Percentiles rank a stretch among this genome's conserved stretches.
phyloP scores from a whole-genome alignment of 1,140 invertebrate genomes.

The Lepidotrigona ventralis region DNA sequence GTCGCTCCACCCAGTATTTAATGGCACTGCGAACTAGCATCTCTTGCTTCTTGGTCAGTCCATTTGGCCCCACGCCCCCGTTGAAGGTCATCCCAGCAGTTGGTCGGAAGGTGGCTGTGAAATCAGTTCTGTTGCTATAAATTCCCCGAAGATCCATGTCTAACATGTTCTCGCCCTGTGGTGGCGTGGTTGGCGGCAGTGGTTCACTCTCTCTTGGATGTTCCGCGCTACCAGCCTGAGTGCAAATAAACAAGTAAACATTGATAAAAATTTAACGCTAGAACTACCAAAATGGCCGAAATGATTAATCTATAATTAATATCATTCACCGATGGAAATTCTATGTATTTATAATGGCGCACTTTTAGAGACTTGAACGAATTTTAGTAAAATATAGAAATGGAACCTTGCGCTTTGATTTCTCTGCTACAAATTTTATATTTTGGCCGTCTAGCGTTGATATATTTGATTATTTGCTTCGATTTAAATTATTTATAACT shows the following conservation, averaged over 20 bases:
- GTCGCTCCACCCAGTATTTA: conserved; percentile 92
- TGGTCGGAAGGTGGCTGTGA: conserved; percentile 86
- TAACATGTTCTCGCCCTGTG: conserved; percentile 70
- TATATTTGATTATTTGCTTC: too few relatives aligned
- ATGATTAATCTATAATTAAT: too few relatives aligned
- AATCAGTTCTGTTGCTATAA: conserved; percentile 88
- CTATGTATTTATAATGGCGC: too few relatives aligned
- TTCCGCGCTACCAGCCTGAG: conserved; percentile 74
- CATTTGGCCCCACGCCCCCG: conserved; percentile 85
- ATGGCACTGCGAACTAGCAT: conserved; percentile 90
- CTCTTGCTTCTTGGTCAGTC: conserved; percentile 90
- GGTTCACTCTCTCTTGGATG: conserved; percentile 68
- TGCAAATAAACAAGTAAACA: background rate
- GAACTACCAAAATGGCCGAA: too few relatives aligned
- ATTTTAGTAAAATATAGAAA: too few relatives aligned
- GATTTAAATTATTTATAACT: too few relatives aligned
- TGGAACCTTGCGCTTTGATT: too few relatives aligned
- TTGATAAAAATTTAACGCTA: too few relatives aligned
- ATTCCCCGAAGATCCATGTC: conserved; percentile 87
- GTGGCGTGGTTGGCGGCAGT: conserved; percentile 55
- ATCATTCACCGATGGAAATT: too few relatives aligned
- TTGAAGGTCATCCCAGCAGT: conserved; percentile 82
- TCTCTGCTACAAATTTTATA: too few relatives aligned
- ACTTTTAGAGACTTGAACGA: too few relatives aligned
- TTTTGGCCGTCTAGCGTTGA: too few relatives aligned